Evolutionary conservation across 1,140 invertebrate genomes (phyloP), one percentile per base, ranked within the genome.

Genomic region (Heterodera schachtii): DNA sequence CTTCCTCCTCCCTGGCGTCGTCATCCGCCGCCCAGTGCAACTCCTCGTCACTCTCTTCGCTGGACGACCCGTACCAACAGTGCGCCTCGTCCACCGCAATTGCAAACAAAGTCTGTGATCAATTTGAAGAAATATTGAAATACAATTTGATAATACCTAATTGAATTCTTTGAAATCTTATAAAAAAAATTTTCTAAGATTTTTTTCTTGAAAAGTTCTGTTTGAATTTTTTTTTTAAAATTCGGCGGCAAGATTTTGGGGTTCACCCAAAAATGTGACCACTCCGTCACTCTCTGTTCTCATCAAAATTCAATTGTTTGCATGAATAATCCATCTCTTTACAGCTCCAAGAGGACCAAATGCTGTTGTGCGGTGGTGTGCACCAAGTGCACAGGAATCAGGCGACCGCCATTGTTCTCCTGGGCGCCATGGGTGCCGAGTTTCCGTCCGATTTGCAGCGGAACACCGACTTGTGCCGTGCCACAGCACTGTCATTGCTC

Each of bases 371-470:
- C 21, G 64, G 64, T n/a, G 77, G 77, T 31, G 70, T 78, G 41
- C 81, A 87, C 64, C 95, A 98, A 91, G 91, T 96, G 57, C 95
- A 96, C 82, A 92, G 96, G 11, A 97, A 97, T 87, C 96, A 99
- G 91, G 96, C 96, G 0, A 98, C 96, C 0, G 95, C 97, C 0
- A 95, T 99, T 0, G 95, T 99, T 0, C 91, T 99, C 64, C 90
- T 99, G 41, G 97, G 96, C 0, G 96, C 99, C 0, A 96, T 99
- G 78, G 97, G 97, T n/a, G 64, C 77, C 21, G 96, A 98, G 91
- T 99, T 98, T 91, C 96, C 97, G 0, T 95, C 97, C 89, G 96
- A 92, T 86, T 90, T 92, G 85, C 87, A 82, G 86, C 91, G 85
- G 43, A 83, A 88, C 52, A 85, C 83, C 7, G 87, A 90, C 73